Conservation (phyloP, 2,113 vertebrate species). For the Cavia porcellus region DNA sequence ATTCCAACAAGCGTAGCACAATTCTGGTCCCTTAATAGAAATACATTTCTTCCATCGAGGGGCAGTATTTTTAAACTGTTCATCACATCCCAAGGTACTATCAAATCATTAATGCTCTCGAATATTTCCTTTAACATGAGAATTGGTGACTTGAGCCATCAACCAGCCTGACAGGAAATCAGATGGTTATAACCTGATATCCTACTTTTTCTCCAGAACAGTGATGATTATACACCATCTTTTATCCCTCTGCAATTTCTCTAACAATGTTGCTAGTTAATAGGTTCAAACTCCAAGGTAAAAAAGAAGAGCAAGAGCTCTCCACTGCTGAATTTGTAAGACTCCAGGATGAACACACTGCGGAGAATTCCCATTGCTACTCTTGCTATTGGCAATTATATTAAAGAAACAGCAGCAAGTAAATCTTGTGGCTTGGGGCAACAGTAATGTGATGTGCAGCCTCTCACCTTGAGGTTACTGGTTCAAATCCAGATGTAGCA, state of each 20-base stretch:
- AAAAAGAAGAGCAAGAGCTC: constrained; percentile 67
- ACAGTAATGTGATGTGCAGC: constrained; percentile 62
- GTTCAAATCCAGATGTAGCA: constrained; percentile 80
- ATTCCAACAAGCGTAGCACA: constrained; percentile 90
- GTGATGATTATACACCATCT: constrained; percentile 49
- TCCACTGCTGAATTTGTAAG: constrained; percentile 71
- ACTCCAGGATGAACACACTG: constrained; percentile 57
- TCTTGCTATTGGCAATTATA: constrained; percentile 78
- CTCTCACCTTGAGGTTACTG: constrained; percentile 81
- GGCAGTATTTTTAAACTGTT: constrained; percentile 87
- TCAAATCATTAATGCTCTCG: constrained; percentile 84
- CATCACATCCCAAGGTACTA: constrained; percentile 75
- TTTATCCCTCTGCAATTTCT: constrained; percentile 70
- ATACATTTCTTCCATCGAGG: constrained; percentile 88
- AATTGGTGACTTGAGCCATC: constrained; percentile 78
- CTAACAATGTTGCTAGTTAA: constrained; percentile 71
- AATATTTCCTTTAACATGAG: constrained; percentile 80
- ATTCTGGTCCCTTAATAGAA: constrained; percentile 90
- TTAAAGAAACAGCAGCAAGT: constrained; percentile 78
- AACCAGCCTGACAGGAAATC: constrained; percentile 77
- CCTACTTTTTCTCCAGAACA: constrained; percentile 61
- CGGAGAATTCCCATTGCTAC: constrained; percentile 78
- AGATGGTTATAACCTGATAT: constrained; percentile 60
- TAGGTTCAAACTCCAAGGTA: constrained; percentile 71
- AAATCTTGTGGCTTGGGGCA: constrained; percentile 61